Evolutionary conservation across 2,888 invertebrate species (phyloP), one percentile per base, ranked within the genome.

Genomic region (Cosmopolites sordidus): DNA sequence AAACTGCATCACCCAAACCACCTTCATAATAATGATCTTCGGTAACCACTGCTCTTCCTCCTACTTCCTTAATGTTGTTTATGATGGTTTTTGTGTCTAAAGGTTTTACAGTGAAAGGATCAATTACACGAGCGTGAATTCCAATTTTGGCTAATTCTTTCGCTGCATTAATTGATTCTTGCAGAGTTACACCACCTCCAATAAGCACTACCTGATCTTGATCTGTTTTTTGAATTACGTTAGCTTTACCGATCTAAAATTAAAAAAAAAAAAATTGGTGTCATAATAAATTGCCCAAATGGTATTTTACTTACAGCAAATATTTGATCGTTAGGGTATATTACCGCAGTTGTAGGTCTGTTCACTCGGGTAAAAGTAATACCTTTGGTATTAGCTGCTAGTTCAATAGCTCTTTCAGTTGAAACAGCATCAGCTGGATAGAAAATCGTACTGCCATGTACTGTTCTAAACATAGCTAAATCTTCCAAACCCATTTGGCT

Each of bases 401-500:
- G 73, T 77, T 99, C 98, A 22, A 94, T 89, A 1, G 98, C 92
- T 51, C 96, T 82, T 76, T 99, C 99, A 18, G 89, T 82, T 33
- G 92, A 87, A 6, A 99, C 98, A 0, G 96, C 99, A 76, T 99
- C 99, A 33, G 87, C 78, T 42, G 89, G 89, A 66, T 89, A 89
- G 75, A 89, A 89, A 5, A 89, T 78, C 1, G 86, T 86, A 59
- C 83, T 80, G 54, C 88, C 88, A 48, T 97, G 94, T 60, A 99
- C 83, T 2, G 90, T 75, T 38, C 98, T 83, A 84, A 99, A 99
- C 81, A 99, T 81, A 1, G 95, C 92, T 53, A 99, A 73, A 75
- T 99, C 99, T 77, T 99, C 99, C n/a, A 99, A 80, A 2, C 94
- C 99, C 99, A 99, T 99, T 78, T 99, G 99, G 51, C 93, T 93